These are phyloP conservation scores for Neotoma lepida DNA, from an alignment of 2,113 vertebrate genomes.

Conservation along the genomic window DNA sequence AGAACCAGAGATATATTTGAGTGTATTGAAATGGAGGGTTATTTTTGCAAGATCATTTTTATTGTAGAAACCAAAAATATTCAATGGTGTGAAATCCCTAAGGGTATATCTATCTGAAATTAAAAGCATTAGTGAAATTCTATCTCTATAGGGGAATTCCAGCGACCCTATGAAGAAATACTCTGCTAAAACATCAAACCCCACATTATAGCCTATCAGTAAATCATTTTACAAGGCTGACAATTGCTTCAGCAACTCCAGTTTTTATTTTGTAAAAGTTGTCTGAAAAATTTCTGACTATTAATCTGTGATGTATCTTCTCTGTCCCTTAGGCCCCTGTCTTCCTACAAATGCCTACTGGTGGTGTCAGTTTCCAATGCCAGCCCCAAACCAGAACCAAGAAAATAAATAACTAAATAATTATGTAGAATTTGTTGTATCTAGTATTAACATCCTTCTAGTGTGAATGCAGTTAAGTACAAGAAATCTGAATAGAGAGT, in stretches of 20 bases:
- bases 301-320: not conserved
- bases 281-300: not conserved
- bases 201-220: not conserved
- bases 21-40: not conserved
- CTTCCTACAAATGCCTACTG: not conserved
- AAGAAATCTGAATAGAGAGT: conserved; percentile 7
- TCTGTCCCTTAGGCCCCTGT: not conserved
- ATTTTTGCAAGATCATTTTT: not conserved
- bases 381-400: not conserved
- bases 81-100: not conserved
- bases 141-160: not conserved
- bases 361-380: not conserved
- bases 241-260: not conserved
- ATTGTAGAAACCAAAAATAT: not conserved
- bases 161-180: not conserved
- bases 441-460: not conserved
- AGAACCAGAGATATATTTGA: not conserved
- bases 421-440: not conserved
- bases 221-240: not conserved
- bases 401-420: not conserved
- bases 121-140: not conserved
- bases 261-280: not conserved
- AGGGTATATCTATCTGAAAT: not conserved
- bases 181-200: not conserved
- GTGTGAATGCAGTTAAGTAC: conserved; percentile 30